Percentiles rank a stretch among this genome's conserved stretches.
Conservation (phyloP, 2,888 invertebrate species). For the Apomyelois bistriatella region DNA sequence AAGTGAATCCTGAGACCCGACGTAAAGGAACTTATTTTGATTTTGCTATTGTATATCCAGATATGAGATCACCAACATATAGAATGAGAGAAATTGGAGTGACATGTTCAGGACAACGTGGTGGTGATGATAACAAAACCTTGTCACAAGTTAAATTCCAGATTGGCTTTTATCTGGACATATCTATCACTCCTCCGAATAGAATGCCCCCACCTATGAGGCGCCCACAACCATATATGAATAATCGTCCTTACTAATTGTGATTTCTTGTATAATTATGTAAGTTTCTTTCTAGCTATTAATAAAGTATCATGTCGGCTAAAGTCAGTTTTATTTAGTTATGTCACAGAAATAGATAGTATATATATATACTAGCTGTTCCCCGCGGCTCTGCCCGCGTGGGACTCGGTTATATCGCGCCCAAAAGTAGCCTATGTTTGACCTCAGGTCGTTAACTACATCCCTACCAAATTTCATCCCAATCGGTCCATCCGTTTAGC, state of each 20-base stretch:
- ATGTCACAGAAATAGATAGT: too few species aligned
- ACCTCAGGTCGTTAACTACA: too few species aligned
- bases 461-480: too few species aligned
- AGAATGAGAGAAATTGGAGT: slow-evolving; percentile 96
- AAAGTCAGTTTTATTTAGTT: background rate
- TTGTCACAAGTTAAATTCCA: slow-evolving; percentile 91
- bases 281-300: slow-evolving; percentile 15
- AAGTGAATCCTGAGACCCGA: slow-evolving; percentile 98
- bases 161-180: slow-evolving; percentile 98
- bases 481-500: too few species aligned
- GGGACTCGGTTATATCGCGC: too few species aligned
- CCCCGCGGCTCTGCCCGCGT: too few species aligned
- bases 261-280: slow-evolving; percentile 14
- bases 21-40: slow-evolving; percentile 98
- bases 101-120: slow-evolving; percentile 94
- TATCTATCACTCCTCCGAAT: slow-evolving; percentile 93
- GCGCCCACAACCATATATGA: slow-evolving; percentile 82
- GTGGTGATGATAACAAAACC: slow-evolving; percentile 96
- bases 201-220: slow-evolving; percentile 86
- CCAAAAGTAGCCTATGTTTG: too few species aligned
- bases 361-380: too few species aligned
- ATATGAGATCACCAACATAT: slow-evolving; percentile 88
- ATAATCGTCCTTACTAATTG: slow-evolving; percentile 75
- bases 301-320: slow-evolving; percentile 15
- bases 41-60: slow-evolving; percentile 94